Percentiles rank a stretch among this genome's conserved stretches.
These are phyloP conservation scores for Ochropacha duplaris DNA, from an alignment of 2,888 invertebrate genomes.

Conservation along the genomic window DNA sequence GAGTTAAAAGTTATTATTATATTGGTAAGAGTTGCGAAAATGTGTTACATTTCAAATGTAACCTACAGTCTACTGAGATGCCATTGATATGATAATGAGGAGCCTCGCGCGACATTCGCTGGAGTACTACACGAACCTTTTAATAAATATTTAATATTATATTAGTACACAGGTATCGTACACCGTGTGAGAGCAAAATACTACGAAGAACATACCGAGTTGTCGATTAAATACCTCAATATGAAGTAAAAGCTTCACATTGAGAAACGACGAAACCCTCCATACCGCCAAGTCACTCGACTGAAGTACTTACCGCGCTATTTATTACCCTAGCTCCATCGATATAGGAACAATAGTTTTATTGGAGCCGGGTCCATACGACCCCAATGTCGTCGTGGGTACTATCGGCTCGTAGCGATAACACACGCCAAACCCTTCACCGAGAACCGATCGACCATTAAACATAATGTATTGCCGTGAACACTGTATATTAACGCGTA, in stretches of 20 bases:
- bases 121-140: conserved; percentile 2
- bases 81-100: conserved; percentile 58
- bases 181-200: background rate
- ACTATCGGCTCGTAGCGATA: conserved; percentile 55
- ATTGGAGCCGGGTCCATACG: conserved; percentile 49
- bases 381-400: conserved; percentile 56
- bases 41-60: conserved; percentile 38
- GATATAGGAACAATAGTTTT: conserved; percentile 65
- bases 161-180: conserved; percentile 6
- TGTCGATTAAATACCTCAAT: conserved; percentile 10
- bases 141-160: conserved; percentile 3
- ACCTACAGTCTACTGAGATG: conserved; percentile 24
- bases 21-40: conserved; percentile 51
- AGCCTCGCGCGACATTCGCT: conserved; percentile 30
- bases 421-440: conserved; percentile 33
- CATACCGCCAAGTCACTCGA: conserved; percentile 18
- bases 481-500: background rate
- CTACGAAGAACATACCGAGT: background rate
- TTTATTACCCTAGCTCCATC: conserved; percentile 59
- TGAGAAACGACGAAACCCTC: conserved; percentile 38
- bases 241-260: conserved; percentile 2
- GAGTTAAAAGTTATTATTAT: conserved; percentile 37
- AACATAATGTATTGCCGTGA: background rate
- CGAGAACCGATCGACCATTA: background rate
- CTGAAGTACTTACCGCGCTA: conserved; percentile 37